These are phyloP conservation scores for Tipula confusa DNA, from an alignment of 2,888 invertebrate genomes.

Conservation along the genomic window DNA sequence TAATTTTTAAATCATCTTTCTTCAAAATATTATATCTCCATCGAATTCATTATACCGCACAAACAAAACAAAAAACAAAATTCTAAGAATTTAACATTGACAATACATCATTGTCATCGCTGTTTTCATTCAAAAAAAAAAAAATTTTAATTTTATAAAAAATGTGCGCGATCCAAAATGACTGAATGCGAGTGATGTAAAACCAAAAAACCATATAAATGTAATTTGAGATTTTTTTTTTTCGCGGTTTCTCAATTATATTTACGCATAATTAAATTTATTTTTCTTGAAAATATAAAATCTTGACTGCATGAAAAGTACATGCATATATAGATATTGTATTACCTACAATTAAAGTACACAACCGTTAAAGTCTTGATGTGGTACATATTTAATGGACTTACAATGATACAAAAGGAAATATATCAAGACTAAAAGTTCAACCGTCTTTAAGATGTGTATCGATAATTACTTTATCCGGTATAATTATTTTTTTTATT, in stretches of 20 bases:
- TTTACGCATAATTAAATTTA: constrained; percentile 5
- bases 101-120: constrained; percentile 25
- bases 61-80: neutral
- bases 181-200: neutral
- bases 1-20: neutral
- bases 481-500: neutral
- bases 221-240: neutral
- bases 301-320: neutral
- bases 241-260: neutral
- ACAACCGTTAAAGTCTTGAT: too few species aligned
- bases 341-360: neutral
- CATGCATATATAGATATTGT: neutral
- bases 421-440: neutral
- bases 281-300: neutral
- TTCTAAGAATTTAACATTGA: neutral
- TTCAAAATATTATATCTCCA: neutral
- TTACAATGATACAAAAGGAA: neutral
- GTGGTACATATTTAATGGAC: neutral
- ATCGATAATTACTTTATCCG: neutral
- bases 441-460: neutral
- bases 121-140: neutral
- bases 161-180: neutral
- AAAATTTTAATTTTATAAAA: neutral
- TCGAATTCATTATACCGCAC: neutral
- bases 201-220: neutral